phyloP scores from a whole-genome alignment of 1,140 invertebrate genomes.

The Telenomus remus region DNA sequence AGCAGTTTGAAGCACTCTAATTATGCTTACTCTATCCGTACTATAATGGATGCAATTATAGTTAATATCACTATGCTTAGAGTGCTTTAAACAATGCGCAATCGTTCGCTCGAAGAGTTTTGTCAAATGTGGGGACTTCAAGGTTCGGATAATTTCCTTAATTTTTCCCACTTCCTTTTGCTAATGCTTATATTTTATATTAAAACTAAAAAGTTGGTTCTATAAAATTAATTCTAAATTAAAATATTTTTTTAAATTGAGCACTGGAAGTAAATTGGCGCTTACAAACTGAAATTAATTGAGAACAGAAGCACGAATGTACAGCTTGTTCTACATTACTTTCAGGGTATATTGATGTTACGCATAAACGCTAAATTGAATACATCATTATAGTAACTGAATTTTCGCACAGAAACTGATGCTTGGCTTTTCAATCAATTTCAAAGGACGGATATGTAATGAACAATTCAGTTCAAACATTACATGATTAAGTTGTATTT shows the following conservation, averaged over 20 bases:
- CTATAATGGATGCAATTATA: conserved; percentile 50
- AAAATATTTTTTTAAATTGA: conserved; percentile 26
- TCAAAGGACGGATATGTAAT: too few relatives aligned
- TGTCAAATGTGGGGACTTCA: conserved; percentile 6
- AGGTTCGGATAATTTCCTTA: neutral
- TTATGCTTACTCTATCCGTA: conserved; percentile 40
- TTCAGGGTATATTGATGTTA: conserved; percentile 16
- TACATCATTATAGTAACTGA: conserved; percentile 24
- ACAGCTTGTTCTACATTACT: conserved; percentile 16
- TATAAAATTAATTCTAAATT: conserved; percentile 23
- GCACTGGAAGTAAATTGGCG: conserved; percentile 18
- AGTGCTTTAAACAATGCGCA: conserved; percentile 52
- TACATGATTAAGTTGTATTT: too few relatives aligned
- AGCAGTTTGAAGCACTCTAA: conserved; percentile 56
- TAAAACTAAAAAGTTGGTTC: conserved; percentile 16
- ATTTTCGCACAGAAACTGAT: conserved; percentile 10
- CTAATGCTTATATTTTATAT: conserved; percentile 1
- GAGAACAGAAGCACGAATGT: conserved; percentile 19
- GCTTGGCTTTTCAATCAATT: too few relatives aligned
- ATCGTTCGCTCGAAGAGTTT: conserved; percentile 26
- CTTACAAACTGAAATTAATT: conserved; percentile 20
- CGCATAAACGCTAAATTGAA: conserved; percentile 17
- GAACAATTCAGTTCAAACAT: too few relatives aligned
- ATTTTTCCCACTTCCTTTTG: neutral
- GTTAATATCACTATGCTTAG: conserved; percentile 57